Conservation (phyloP, 2,113 vertebrate species). For the Canis aureus region DNA sequence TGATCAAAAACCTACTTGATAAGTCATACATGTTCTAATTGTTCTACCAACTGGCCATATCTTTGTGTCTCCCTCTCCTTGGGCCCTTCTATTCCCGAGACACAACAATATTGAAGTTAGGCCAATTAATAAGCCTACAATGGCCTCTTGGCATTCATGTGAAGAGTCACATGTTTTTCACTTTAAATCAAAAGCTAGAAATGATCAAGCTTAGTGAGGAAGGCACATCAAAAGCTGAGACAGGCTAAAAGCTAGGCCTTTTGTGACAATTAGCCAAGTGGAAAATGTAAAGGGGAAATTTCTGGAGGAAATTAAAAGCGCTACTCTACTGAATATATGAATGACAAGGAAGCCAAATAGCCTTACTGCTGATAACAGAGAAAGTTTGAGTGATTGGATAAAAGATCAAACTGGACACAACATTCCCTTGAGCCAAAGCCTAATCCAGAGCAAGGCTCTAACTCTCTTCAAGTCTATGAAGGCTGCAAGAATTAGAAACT, state of each 20-base stretch:
- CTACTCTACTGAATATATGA: not conserved
- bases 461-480: not conserved
- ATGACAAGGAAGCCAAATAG: not conserved
- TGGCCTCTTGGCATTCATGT: not conserved
- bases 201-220: not conserved
- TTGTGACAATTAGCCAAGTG: not conserved
- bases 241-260: not conserved
- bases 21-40: not conserved
- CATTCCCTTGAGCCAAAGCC: not conserved
- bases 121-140: not conserved
- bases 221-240: not conserved
- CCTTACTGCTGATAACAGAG: not conserved
- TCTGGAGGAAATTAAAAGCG: not conserved
- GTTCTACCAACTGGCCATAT: not conserved
- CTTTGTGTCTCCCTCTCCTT: not conserved
- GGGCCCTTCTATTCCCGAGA: not conserved
- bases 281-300: not conserved
- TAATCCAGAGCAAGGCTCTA: not conserved
- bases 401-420: not conserved
- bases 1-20: not conserved
- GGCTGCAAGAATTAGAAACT: not conserved
- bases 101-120: not conserved
- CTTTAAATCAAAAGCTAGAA: not conserved
- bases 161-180: not conserved
- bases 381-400: not conserved